These are phyloP conservation scores for Poecile atricapillus DNA, from an alignment of 2,113 vertebrate species.

Conservation along the genomic window DNA sequence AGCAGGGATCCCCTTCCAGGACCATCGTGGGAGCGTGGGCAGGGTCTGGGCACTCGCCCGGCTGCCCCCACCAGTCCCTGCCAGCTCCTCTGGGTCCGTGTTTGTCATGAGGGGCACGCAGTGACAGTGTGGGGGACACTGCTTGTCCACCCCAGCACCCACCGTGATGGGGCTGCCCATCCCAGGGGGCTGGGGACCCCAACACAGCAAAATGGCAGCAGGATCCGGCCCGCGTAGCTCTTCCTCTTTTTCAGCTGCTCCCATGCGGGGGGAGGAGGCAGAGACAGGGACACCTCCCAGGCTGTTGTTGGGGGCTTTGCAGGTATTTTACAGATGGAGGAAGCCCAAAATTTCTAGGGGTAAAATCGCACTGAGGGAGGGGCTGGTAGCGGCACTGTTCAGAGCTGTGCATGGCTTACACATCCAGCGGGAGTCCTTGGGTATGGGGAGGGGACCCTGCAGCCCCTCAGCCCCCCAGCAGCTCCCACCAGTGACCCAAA, in stretches of 20 bases:
- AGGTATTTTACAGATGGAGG: accelerated
- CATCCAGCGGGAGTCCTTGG: accelerated
- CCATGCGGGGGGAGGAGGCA: neutral
- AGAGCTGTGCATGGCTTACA: accelerated
- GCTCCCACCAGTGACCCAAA: accelerated
- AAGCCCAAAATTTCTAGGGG: neutral
- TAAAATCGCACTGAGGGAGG: neutral
- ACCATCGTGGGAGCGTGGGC: accelerated
- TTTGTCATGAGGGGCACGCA: neutral
- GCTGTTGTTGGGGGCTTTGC: neutral
- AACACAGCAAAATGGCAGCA: neutral
- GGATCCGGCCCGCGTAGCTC: accelerated
- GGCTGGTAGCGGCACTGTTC: accelerated
- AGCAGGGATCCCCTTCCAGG: accelerated
- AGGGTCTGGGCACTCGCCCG: neutral
- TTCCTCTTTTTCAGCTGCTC: constrained; percentile 2
- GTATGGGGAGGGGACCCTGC: neutral
- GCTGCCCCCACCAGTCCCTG: neutral
- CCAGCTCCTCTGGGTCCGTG: accelerated
- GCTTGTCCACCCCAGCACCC: neutral
- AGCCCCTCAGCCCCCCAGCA: neutral
- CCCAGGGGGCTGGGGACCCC: no score
- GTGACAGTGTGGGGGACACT: accelerated
- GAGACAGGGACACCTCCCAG: neutral
- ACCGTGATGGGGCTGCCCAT: accelerated